Conservation (phyloP, 92 coral and sea anemone genomes). For the Muricea muricata region DNA sequence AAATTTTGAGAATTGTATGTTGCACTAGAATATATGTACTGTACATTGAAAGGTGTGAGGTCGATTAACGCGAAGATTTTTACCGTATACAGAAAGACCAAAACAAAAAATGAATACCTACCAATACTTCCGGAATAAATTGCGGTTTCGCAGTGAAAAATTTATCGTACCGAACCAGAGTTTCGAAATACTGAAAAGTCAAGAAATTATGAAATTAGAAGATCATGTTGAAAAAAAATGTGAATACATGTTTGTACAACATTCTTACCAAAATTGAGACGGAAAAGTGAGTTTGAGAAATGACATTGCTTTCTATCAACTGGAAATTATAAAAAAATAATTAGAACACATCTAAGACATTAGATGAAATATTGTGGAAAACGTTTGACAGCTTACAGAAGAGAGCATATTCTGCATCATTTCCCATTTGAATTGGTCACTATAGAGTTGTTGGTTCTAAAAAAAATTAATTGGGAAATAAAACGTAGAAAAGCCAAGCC, state of each 20-base stretch:
- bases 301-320: constrained; percentile 39
- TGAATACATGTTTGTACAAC: too few relatives aligned
- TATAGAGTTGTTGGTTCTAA: constrained; percentile 93
- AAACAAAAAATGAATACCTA: too few relatives aligned
- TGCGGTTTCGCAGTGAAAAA: constrained; percentile 79
- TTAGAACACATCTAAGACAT: too few relatives aligned
- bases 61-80: too few relatives aligned
- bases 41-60: not conserved
- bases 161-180: constrained; percentile 91
- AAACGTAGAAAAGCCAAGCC: too few relatives aligned
- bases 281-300: constrained; percentile 35
- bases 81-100: too few relatives aligned
- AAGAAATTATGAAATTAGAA: not conserved
- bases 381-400: constrained; percentile 61
- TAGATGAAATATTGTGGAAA: not conserved
- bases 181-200: constrained; percentile 84
- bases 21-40: too few relatives aligned
- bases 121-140: constrained; percentile 89
- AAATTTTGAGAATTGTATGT: too few relatives aligned
- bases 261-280: constrained; percentile 33
- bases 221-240: too few relatives aligned
- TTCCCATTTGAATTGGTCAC: constrained; percentile 79
- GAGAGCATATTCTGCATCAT: constrained; percentile 89
- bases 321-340: not conserved
- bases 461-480: too few relatives aligned